Base-by-base conservation (phyloP, 2,888 invertebrate species). In the Eumerus sabulonum region DNA sequence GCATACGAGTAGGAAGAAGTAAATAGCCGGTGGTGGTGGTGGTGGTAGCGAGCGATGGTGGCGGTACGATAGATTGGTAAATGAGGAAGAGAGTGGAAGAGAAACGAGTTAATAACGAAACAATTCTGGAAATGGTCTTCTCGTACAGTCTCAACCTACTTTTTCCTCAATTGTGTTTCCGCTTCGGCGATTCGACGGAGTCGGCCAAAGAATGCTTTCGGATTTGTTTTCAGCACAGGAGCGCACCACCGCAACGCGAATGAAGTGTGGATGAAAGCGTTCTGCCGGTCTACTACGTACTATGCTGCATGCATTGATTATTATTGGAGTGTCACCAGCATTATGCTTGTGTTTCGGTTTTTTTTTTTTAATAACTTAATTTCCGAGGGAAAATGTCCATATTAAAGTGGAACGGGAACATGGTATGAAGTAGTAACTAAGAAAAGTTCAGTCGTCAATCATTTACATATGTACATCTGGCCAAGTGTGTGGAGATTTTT, bases 41-140 rank as follows among this genome's bases (percentile, higher is more conserved):
- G 27, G 27, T 7, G 27, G 27, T 7, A 7, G n/a, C n/a, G n/a
- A n/a, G n/a, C n/a, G n/a, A 27, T 27, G 27, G 27, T 27, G 27
- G 27, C 27, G 27, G 27, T 7, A 7, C 27, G 56, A 42, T 53
- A 68, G 68, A 60, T 68, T 48, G 56, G 36, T 40, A 18, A 35
- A 19, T 44, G 35, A 45, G 36, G 19, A n/a, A 45, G 18, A 1
- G 18, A 42, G 35, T 9, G 14, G 47, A 35, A 63, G 45, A 72
- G 16, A 64, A 70, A 53, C 47, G 60, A 64, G 63, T 59, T 74
- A 64, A 74, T 68, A 73, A 73, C 44, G 79, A 79, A 73, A 73
- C 74, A 64, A 74, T 74, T 79, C 79, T 79, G 73, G 70, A 79
- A 79, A 79, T 74, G 79, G 74, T 79, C 73, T 79, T 79, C 27